Conservation (phyloP, 2,113 vertebrate genomes). For the Oryzias javanicus region DNA sequence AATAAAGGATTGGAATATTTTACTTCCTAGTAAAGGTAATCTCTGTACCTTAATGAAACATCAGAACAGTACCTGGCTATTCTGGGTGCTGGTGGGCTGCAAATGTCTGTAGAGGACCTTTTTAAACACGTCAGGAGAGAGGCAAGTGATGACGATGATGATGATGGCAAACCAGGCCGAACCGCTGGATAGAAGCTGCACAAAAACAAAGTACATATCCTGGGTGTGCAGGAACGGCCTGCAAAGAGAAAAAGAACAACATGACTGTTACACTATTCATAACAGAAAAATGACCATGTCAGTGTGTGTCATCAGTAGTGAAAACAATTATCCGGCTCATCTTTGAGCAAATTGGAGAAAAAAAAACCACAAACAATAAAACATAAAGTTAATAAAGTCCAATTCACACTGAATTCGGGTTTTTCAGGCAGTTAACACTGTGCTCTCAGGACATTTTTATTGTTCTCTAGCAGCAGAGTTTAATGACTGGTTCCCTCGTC, state of each 20-base stretch:
- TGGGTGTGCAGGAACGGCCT: conserved; percentile 97
- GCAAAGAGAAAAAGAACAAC: background rate
- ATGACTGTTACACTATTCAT: background rate
- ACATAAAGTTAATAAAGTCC: background rate
- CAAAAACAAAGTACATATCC: conserved; percentile 98
- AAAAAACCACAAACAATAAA: background rate
- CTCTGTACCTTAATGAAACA: no score
- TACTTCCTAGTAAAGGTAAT: no score
- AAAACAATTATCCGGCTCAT: background rate
- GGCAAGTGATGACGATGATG: conserved; percentile 89
- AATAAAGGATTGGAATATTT: no score
- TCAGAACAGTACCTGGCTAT: conserved; percentile 85
- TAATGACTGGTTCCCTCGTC: conserved; percentile 18
- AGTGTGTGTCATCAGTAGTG: background rate
- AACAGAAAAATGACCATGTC: background rate
- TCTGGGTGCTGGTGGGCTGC: conserved; percentile 91
- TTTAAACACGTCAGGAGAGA: conserved; percentile 92
- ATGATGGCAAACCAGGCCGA: conserved; percentile 97
- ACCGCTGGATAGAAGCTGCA: conserved; percentile 94
- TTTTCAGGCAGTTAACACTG: background rate
- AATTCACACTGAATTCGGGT: conserved; percentile 7
- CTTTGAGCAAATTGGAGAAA: background rate
- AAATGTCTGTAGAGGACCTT: conserved; percentile 93
- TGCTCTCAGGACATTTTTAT: conserved; percentile 16
- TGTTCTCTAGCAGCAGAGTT: conserved; percentile 4